phyloP scores from a whole-genome alignment of 2,888 invertebrate species.

The Xylophagus ater region DNA sequence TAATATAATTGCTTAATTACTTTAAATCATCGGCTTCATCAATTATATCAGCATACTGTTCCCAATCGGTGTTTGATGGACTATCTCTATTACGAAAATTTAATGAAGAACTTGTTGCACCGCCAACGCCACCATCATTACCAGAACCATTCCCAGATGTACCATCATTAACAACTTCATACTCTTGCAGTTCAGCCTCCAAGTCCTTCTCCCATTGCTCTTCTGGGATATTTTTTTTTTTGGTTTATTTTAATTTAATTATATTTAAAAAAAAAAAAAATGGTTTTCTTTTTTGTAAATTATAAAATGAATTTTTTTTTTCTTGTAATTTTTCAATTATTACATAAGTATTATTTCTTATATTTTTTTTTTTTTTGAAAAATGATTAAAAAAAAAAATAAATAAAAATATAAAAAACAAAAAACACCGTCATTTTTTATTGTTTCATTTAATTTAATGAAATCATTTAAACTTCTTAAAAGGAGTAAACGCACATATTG shows the following conservation, averaged over 20 bases:
- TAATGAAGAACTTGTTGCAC: constrained; percentile 31
- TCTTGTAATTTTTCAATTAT: too few relatives aligned
- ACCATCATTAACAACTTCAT: constrained; percentile 69
- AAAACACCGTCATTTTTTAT: too few relatives aligned
- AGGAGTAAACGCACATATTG: too few relatives aligned
- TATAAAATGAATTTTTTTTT: not conserved
- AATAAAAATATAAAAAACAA: too few relatives aligned
- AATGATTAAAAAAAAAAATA: too few relatives aligned
- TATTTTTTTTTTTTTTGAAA: too few relatives aligned
- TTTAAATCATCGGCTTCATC: constrained; percentile 42
- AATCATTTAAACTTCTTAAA: too few relatives aligned
- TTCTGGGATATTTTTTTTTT: constrained; percentile 39
- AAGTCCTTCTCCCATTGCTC: constrained; percentile 95
- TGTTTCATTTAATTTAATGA: too few relatives aligned
- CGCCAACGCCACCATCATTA: not conserved
- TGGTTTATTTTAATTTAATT: constrained; percentile 3
- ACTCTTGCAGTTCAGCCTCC: constrained; percentile 89
- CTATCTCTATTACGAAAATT: constrained; percentile 33
- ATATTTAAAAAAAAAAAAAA: not conserved
- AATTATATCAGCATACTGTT: constrained; percentile 39
- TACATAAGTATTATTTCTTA: too few relatives aligned
- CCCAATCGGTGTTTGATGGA: constrained; percentile 37
- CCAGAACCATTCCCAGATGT: constrained; percentile 23
- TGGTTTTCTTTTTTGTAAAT: constrained; percentile 6
- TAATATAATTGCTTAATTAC: constrained; percentile 42